Evolutionary conservation across 2,113 vertebrate genomes (phyloP).

Genomic region (Elgaria multicarinata): DNA sequence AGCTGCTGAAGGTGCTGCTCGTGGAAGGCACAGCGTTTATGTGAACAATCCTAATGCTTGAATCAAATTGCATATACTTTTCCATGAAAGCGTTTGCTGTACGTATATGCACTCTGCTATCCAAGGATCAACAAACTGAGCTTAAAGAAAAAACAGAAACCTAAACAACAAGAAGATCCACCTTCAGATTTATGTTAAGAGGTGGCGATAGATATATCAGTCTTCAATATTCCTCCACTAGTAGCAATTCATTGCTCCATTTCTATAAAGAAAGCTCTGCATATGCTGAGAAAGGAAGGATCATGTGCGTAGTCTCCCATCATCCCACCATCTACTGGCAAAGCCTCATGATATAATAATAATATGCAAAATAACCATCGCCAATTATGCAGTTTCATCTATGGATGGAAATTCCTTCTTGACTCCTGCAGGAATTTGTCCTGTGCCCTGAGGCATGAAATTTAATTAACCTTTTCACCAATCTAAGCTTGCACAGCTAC

Average conservation of each 20-base stretch:
- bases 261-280: background rate
- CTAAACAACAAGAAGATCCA: background rate
- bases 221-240: background rate
- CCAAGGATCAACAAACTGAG: background rate
- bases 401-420: conserved; percentile 52
- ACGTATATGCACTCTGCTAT: background rate
- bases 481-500: conserved; percentile 60
- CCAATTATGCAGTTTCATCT: conserved; percentile 43
- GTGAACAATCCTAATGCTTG: background rate
- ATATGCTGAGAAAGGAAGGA: conserved; percentile 8
- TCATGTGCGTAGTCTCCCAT: background rate
- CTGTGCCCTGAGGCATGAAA: conserved; percentile 61
- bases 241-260: background rate
- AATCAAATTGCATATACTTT: background rate
- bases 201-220: background rate
- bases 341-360: conserved; percentile 25
- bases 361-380: conserved; percentile 27
- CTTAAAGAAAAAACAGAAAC: background rate
- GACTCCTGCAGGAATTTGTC: conserved; percentile 49
- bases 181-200: background rate
- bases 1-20: background rate
- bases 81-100: background rate
- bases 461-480: conserved; percentile 74
- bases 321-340: background rate
- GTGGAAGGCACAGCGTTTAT: background rate